Evolutionary conservation across 2,888 invertebrate genomes (phyloP).

Genomic region (Drosophila niveifrons): DNA sequence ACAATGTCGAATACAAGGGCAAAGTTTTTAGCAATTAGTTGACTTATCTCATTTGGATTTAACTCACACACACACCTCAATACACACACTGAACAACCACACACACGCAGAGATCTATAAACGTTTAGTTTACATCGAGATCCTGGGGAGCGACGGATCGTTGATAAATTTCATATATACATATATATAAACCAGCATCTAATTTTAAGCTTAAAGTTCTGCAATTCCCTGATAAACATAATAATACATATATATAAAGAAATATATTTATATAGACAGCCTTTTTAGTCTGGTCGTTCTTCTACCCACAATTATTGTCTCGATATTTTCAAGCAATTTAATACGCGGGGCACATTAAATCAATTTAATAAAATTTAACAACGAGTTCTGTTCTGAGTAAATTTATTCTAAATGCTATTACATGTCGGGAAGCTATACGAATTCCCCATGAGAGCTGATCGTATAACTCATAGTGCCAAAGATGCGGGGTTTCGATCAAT

Average conservation of each 20-base stretch:
- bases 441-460: background rate
- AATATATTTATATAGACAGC: constrained; percentile 23
- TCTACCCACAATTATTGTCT: constrained; percentile 13
- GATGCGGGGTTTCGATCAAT: background rate
- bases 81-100: constrained; percentile 20
- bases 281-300: constrained; percentile 13
- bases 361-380: constrained; percentile 52
- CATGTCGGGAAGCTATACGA: background rate
- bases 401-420: constrained; percentile 33
- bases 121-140: constrained; percentile 42
- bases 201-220: constrained; percentile 42
- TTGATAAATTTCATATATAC: constrained; percentile 31
- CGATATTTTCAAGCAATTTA: constrained; percentile 9
- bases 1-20: constrained; percentile 26
- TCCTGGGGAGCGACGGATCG: constrained; percentile 42
- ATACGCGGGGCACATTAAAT: constrained; percentile 3
- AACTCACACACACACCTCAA: constrained; percentile 27
- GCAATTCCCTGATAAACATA: constrained; percentile 26
- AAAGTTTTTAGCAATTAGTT: constrained; percentile 60
- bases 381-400: constrained; percentile 24
- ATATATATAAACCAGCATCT: constrained; percentile 20
- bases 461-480: constrained; percentile 2
- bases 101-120: constrained; percentile 23
- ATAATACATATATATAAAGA: constrained; percentile 19
- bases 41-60: constrained; percentile 66